Percentiles rank a stretch among this genome's conserved stretches.
phyloP scores from a whole-genome alignment of 2,888 invertebrate species.

The Luffia ferchaultella region DNA sequence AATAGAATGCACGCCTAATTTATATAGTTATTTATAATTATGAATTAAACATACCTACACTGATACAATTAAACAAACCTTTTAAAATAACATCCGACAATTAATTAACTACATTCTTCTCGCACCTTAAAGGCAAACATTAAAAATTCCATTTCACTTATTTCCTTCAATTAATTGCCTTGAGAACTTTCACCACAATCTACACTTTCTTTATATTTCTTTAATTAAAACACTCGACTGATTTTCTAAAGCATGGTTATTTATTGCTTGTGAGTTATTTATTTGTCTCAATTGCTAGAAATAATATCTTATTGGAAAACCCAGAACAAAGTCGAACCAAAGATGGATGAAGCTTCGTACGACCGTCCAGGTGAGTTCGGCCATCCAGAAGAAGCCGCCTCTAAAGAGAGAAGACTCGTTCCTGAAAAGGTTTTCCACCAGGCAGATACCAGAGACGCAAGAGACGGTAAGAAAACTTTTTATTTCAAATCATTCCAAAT shows the following conservation, averaged over 20 bases:
- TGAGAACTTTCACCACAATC: too few species aligned
- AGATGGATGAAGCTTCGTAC: constrained; percentile 96
- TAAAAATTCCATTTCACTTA: too few species aligned
- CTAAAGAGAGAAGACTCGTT: constrained; percentile 93
- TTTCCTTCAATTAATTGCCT: too few species aligned
- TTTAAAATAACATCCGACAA: too few species aligned
- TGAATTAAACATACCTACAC: background rate
- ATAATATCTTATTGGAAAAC: constrained; percentile 22
- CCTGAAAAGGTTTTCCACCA: constrained; percentile 90
- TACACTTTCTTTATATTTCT: too few species aligned
- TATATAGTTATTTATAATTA: constrained; percentile 1
- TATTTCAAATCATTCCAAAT: background rate
- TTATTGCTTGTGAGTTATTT: too few species aligned
- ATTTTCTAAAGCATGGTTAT: too few species aligned
- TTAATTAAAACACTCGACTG: too few species aligned
- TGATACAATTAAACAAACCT: constrained; percentile 1
- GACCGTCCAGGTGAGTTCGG: constrained; percentile 91
- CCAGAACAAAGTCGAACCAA: constrained; percentile 91
- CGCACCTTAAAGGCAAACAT: too few species aligned
- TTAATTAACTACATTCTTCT: too few species aligned
- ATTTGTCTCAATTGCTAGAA: too few species aligned
- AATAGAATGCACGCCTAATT: background rate
- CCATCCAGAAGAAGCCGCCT: constrained; percentile 88
- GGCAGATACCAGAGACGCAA: constrained; percentile 89
- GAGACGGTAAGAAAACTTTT: constrained; percentile 67